Percentiles rank a stretch among this genome's conserved stretches.
Conservation (phyloP, 2,888 invertebrate species). For the Hirtodrosophila alboralis region DNA sequence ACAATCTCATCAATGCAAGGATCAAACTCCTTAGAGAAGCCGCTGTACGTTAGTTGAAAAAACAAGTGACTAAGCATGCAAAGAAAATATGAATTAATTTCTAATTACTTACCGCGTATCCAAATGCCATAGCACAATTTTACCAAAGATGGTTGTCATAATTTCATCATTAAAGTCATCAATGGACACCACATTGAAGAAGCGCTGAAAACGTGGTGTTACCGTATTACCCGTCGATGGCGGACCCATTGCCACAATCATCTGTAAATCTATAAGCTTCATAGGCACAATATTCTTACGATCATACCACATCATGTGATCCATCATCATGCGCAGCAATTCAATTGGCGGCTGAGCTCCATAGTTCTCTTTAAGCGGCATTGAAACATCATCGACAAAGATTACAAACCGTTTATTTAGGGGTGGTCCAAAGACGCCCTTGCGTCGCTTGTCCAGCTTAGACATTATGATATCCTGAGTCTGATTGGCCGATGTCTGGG, state of each 20-base stretch:
- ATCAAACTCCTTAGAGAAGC: slow-evolving; percentile 97
- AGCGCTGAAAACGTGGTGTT: slow-evolving; percentile 93
- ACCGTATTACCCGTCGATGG: slow-evolving; percentile 93
- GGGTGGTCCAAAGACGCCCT: slow-evolving; percentile 97
- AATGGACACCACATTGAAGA: slow-evolving; percentile 93
- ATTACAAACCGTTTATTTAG: slow-evolving; percentile 94
- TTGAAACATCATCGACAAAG: slow-evolving; percentile 98
- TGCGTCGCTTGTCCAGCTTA: slow-evolving; percentile 95
- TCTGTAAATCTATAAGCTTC: slow-evolving; percentile 93
- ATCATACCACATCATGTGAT: slow-evolving; percentile 96
- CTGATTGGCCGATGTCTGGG: slow-evolving; percentile 96
- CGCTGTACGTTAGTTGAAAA: slow-evolving; percentile 85
- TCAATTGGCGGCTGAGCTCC: slow-evolving; percentile 98
- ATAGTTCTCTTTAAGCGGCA: slow-evolving; percentile 92
- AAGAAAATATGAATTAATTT: neutral
- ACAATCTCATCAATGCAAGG: slow-evolving; percentile 96
- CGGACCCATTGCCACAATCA: slow-evolving; percentile 93
- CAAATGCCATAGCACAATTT: slow-evolving; percentile 97
- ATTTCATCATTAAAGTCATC: slow-evolving; percentile 95
- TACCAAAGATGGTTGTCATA: slow-evolving; percentile 92
- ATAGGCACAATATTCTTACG: slow-evolving; percentile 91
- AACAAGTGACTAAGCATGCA: slow-evolving; percentile 1
- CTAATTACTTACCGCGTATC: slow-evolving; percentile 89
- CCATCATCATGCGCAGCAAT: slow-evolving; percentile 94
- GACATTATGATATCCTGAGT: slow-evolving; percentile 98